phyloP scores from a whole-genome alignment of 2,797 vertebrate genomes.

The Liparis tanakae region DNA sequence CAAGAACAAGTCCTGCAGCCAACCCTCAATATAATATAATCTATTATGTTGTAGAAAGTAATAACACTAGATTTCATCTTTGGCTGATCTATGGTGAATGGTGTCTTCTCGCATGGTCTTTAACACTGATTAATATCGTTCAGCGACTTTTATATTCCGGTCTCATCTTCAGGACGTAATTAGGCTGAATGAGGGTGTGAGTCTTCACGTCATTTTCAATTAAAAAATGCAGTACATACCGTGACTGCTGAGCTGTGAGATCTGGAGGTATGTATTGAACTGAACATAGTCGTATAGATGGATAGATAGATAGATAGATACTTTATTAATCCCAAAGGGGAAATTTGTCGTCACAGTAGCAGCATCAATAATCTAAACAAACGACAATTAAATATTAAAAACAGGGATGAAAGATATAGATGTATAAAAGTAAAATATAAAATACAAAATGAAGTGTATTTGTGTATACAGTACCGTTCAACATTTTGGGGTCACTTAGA shows the following conservation, averaged over 20 bases:
- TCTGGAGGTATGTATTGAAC: slow-evolving; percentile 34
- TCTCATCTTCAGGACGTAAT: slow-evolving; percentile 3
- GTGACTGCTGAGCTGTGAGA: slow-evolving; percentile 1
- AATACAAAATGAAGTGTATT: too few relatives aligned
- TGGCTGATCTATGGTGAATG: background rate
- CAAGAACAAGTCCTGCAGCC: background rate
- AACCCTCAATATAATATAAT: background rate
- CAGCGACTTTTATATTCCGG: background rate
- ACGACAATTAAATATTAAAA: too few relatives aligned
- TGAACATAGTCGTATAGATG: background rate
- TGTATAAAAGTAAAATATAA: too few relatives aligned
- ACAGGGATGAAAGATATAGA: too few relatives aligned
- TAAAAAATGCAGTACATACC: background rate
- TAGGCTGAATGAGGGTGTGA: background rate
- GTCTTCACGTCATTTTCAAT: background rate
- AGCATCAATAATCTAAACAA: too few relatives aligned
- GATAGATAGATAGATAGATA: too few relatives aligned
- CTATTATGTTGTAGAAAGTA: slow-evolving; percentile 2
- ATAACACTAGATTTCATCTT: slow-evolving; percentile 9
- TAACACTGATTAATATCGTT: background rate
- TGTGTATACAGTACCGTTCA: too few relatives aligned
- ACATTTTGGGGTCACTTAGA: too few relatives aligned
- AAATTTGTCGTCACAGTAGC: too few relatives aligned
- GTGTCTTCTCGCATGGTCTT: background rate
- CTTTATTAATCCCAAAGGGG: too few relatives aligned